Evolutionary conservation across 64 coral and sea anemone species (phyloP), one percentile per base, ranked within the genome.

Genomic region (Montipora sp.): DNA sequence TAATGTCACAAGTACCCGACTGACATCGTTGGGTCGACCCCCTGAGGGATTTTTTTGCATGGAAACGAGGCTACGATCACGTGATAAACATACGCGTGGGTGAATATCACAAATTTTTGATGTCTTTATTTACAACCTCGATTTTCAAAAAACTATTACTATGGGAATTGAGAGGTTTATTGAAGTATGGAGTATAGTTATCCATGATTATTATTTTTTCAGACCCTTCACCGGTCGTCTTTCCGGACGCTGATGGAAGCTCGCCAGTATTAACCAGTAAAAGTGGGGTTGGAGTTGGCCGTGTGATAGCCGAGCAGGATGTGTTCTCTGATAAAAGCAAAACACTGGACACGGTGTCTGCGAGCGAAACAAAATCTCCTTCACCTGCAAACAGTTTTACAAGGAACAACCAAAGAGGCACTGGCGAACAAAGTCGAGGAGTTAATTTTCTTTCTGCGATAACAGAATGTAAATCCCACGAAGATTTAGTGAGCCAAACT

Each of bases 61-160:
- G 82, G 45, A 85, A 72, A 85, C 82, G 82, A 85, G 82, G 82
- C 82, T 85, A 21, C 21, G 22, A 48, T 50, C 63, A 85, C 65
- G 82, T 72, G 65, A 85, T 68, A 44, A 66, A 27, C 19, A 47
- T 61, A 12, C 81, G 57, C 53, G 79, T 24, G 51, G 10, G 5
- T 71, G 11, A 63, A 63, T 16, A 4, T 63, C 60, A 14, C 14
- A 63, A 12, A 63, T 63, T 16, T 63, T 12, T 7, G 60, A 11
- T 15, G 60, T 63, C 60, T 14, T 63, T 63, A 3, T 71, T 71
- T 71, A 36, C 36, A 5, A 71, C 68, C 18, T 21, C 18, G 8
- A 5, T 7, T 11, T 18, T 71, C 68, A 71, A 22, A 20, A 71
- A 23, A 4, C 18, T 68, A 71, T 7, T 71, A 21, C 21, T 21